These are phyloP conservation scores for Caracal caracal DNA, from an alignment of 2,113 vertebrate species.

Conservation along the genomic window DNA sequence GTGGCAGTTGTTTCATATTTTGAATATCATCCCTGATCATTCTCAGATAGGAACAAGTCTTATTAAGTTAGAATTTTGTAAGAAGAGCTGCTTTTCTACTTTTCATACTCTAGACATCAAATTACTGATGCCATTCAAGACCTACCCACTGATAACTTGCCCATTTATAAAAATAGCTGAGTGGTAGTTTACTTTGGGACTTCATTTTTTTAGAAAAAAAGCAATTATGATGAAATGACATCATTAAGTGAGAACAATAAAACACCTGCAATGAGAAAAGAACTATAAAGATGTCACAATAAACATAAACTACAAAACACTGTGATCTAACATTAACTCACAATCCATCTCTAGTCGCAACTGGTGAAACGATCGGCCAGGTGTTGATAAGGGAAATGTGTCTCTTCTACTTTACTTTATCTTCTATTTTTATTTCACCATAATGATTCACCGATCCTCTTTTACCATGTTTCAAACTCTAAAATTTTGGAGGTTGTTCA, in stretches of 20 bases:
- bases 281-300: neutral
- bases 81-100: neutral
- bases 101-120: neutral
- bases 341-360: neutral
- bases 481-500: neutral
- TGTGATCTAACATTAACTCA: neutral
- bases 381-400: neutral
- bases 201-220: neutral
- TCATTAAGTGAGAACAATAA: neutral
- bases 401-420: neutral
- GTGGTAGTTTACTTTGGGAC: neutral
- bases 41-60: neutral
- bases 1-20: neutral
- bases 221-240: neutral
- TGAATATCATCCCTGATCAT: neutral
- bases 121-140: neutral
- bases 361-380: neutral
- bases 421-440: slow-evolving; percentile 19
- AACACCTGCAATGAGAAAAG: neutral
- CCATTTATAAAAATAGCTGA: neutral
- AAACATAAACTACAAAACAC: neutral
- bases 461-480: neutral
- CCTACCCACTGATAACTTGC: neutral
- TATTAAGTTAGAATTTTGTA: slow-evolving; percentile 3
- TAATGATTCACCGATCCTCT: neutral